Conservation (phyloP, 1,140 invertebrate genomes). For the Littorina saxatilis region DNA sequence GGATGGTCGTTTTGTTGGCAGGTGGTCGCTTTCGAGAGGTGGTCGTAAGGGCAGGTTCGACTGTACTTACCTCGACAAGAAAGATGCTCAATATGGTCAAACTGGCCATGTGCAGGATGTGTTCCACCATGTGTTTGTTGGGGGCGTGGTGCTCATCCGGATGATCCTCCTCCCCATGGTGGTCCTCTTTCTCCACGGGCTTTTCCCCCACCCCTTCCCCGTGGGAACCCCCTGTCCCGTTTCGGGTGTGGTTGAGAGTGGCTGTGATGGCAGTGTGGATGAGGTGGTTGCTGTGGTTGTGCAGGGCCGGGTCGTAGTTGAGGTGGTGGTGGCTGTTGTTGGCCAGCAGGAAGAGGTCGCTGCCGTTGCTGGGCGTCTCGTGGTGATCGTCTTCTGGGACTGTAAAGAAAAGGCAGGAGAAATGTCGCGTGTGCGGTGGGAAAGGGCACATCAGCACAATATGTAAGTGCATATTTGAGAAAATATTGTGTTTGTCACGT, state of each 20-base stretch:
- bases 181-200: not conserved
- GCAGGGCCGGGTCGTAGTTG: not conserved
- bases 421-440: not conserved
- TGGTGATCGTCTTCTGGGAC: conserved; percentile 17
- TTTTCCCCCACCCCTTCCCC: not conserved
- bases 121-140: conserved; percentile 50
- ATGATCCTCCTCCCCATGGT: not conserved
- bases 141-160: conserved; percentile 39
- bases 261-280: not conserved
- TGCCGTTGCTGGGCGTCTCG: not conserved
- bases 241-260: not conserved
- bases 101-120: conserved; percentile 65
- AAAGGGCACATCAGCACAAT: not conserved
- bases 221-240: not conserved
- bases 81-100: conserved; percentile 68
- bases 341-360: not conserved
- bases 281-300: not conserved
- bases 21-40: no score
- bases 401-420: not conserved
- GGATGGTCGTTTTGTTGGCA: no score
- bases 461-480: not conserved
- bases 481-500: no score
- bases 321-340: not conserved
- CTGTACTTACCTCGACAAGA: conserved; percentile 68
- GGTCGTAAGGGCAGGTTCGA: no score